Evolutionary conservation across 2,888 invertebrate species (phyloP).

Genomic region (Panzeria rudis): DNA sequence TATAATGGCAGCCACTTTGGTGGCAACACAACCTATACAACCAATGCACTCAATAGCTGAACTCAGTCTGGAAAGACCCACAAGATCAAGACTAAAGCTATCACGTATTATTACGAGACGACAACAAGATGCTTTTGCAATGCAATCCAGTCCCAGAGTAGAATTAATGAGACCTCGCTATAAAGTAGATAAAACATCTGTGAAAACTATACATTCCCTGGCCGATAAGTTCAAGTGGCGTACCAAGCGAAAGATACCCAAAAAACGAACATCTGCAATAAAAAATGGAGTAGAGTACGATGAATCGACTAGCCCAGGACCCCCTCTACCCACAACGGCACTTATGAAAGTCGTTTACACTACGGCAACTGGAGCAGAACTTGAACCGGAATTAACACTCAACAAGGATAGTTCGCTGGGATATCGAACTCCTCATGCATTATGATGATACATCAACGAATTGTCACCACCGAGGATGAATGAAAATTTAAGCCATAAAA

Average conservation of each 20-base stretch:
- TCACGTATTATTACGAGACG: slow-evolving; percentile 79
- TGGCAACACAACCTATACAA: slow-evolving; percentile 72
- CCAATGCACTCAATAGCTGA: slow-evolving; percentile 74
- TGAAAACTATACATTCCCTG: slow-evolving; percentile 68
- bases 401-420: slow-evolving; percentile 34
- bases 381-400: slow-evolving; percentile 46
- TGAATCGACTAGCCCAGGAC: background rate
- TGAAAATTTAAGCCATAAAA: slow-evolving; percentile 25
- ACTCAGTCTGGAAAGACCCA: slow-evolving; percentile 69
- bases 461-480: slow-evolving; percentile 32
- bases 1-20: slow-evolving; percentile 65
- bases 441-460: slow-evolving; percentile 66
- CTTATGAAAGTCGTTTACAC: slow-evolving; percentile 68
- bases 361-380: slow-evolving; percentile 38
- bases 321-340: slow-evolving; percentile 39
- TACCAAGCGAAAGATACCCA: slow-evolving; percentile 61
- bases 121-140: slow-evolving; percentile 73
- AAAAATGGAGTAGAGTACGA: slow-evolving; percentile 15
- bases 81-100: slow-evolving; percentile 76
- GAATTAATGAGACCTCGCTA: slow-evolving; percentile 72
- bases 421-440: slow-evolving; percentile 57
- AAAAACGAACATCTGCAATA: slow-evolving; percentile 31
- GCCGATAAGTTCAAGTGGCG: slow-evolving; percentile 74
- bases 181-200: slow-evolving; percentile 53
- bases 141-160: slow-evolving; percentile 66